Evolutionary conservation across 2,797 vertebrate species (phyloP).

Genomic region (Takifugu ocellatus): DNA sequence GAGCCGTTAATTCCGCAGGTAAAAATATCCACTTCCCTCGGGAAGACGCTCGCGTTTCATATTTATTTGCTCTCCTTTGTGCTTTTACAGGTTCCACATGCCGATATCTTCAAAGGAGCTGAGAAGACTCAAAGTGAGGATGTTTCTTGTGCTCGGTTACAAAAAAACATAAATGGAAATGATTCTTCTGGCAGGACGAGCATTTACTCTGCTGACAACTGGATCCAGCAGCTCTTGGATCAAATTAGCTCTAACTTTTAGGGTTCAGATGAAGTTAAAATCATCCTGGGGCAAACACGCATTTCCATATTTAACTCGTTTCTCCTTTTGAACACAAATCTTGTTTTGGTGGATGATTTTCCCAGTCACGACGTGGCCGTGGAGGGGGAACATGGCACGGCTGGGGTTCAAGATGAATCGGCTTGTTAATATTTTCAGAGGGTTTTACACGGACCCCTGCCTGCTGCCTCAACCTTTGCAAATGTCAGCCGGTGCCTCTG

Average conservation of each 20-base stretch:
- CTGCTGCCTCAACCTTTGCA: conserved; percentile 54
- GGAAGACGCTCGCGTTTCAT: conserved; percentile 16
- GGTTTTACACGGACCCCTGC: conserved; percentile 30
- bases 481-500: conserved; percentile 49
- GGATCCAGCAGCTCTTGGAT: no score
- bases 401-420: background rate
- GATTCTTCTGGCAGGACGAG: no score
- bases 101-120: conserved; percentile 10
- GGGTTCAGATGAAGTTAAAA: no score
- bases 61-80: background rate
- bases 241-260: no score
- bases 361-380: no score
- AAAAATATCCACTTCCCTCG: conserved; percentile 9
- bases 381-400: no score
- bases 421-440: conserved; percentile 33
- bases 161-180: no score
- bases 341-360: no score
- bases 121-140: conserved; percentile 12
- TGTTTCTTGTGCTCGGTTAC: conserved; percentile 8
- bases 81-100: conserved; percentile 4
- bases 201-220: no score
- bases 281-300: no score
- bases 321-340: no score
- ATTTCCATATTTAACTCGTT: no score
- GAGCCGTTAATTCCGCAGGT: conserved; percentile 50